These are phyloP conservation scores for Macropodus opercularis DNA, from an alignment of 2,797 vertebrate species.

Conservation along the genomic window DNA sequence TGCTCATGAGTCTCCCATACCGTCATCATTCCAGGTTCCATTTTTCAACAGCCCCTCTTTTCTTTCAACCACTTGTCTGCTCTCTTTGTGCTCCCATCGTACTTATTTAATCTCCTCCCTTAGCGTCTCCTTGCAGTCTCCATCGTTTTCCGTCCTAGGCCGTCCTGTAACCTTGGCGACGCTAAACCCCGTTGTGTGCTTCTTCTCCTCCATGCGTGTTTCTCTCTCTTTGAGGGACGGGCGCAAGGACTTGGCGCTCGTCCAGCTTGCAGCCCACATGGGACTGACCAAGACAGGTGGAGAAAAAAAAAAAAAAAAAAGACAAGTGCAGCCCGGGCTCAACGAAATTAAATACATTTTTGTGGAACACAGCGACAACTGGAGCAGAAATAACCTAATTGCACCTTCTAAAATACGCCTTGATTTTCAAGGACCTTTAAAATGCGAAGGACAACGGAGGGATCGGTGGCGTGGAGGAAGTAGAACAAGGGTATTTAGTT, in stretches of 20 bases:
- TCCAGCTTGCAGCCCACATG: slow-evolving; percentile 46
- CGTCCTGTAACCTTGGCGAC: slow-evolving; percentile 76
- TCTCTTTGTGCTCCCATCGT: slow-evolving; percentile 58
- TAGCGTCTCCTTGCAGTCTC: slow-evolving; percentile 49
- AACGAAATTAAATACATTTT: slow-evolving; percentile 63
- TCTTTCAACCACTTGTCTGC: slow-evolving; percentile 65
- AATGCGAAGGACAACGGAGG: slow-evolving; percentile 34
- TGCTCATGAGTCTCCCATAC: slow-evolving; percentile 54
- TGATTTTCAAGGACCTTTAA: slow-evolving; percentile 65
- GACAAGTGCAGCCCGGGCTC: slow-evolving; percentile 43
- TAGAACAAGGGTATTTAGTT: slow-evolving; percentile 22
- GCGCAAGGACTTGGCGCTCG: slow-evolving; percentile 69
- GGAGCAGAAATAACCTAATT: slow-evolving; percentile 71
- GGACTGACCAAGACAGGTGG: slow-evolving; percentile 42
- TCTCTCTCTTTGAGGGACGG: slow-evolving; percentile 71
- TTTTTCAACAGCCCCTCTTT: slow-evolving; percentile 66
- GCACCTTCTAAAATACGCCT: slow-evolving; percentile 60
- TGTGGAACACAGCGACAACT: slow-evolving; percentile 52
- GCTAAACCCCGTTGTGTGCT: slow-evolving; percentile 33
- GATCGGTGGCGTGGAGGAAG: not conserved
- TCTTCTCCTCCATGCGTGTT: slow-evolving; percentile 27
- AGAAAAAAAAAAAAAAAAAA: too few species aligned
- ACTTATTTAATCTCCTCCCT: slow-evolving; percentile 60
- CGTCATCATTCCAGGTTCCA: slow-evolving; percentile 71
- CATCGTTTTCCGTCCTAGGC: slow-evolving; percentile 35